phyloP scores from a whole-genome alignment of 2,797 vertebrate genomes.

The Scarus forsteni region DNA sequence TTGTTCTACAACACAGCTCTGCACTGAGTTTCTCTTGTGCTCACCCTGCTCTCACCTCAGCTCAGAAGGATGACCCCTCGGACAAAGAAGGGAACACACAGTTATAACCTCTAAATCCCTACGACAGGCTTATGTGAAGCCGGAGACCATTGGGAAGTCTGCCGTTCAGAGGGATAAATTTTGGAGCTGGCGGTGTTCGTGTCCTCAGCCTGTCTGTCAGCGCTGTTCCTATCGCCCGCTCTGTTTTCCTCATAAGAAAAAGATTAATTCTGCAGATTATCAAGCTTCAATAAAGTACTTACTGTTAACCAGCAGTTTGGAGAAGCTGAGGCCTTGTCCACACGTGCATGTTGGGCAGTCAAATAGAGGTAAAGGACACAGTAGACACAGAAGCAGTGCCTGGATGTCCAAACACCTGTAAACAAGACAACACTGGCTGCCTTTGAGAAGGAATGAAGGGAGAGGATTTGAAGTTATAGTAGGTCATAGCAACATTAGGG shows the following conservation, averaged over 20 bases:
- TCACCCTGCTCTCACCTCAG: slow-evolving; percentile 62
- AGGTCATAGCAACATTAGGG: not conserved
- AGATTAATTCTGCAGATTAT: slow-evolving; percentile 83
- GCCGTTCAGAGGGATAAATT: slow-evolving; percentile 48
- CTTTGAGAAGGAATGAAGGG: not conserved
- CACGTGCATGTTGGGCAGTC: slow-evolving; percentile 49
- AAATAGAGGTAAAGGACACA: slow-evolving; percentile 63
- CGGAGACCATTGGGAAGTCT: slow-evolving; percentile 80
- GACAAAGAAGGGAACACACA: slow-evolving; percentile 75
- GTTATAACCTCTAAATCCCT: slow-evolving; percentile 81
- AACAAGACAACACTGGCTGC: slow-evolving; percentile 1
- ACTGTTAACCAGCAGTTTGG: slow-evolving; percentile 74
- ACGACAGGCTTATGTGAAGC: slow-evolving; percentile 81
- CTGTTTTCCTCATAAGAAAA: slow-evolving; percentile 78
- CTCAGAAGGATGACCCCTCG: slow-evolving; percentile 66
- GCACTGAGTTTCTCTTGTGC: slow-evolving; percentile 19
- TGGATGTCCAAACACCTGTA: not conserved
- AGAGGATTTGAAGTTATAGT: not conserved
- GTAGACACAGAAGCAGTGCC: not conserved
- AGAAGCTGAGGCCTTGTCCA: slow-evolving; percentile 67
- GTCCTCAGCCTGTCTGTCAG: slow-evolving; percentile 76
- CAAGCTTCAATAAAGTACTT: slow-evolving; percentile 77
- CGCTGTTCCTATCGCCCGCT: slow-evolving; percentile 66
- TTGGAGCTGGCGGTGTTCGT: slow-evolving; percentile 53
- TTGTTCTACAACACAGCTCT: slow-evolving; percentile 25